A percentile compares a stretch with the other conserved stretches of the same genome.
Evolutionary conservation across 2,113 vertebrate genomes (phyloP).

Genomic region (Anser cygnoides): DNA sequence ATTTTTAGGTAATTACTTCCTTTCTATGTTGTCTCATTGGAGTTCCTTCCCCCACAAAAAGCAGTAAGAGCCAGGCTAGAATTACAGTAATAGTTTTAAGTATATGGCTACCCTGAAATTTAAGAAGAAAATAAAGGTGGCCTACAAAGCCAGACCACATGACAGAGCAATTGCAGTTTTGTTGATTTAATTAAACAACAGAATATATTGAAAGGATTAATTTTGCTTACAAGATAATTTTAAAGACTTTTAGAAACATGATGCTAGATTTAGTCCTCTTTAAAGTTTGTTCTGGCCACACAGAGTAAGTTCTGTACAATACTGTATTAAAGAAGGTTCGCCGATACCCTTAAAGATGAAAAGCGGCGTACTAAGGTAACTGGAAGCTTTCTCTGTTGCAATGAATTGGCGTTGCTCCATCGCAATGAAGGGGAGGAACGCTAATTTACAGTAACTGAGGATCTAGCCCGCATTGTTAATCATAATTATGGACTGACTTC

Average conservation of each 20-base stretch:
- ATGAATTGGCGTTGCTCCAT: background rate
- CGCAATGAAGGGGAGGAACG: background rate
- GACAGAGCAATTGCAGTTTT: background rate
- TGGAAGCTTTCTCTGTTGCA: background rate
- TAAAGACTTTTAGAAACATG: background rate
- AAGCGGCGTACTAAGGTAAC: background rate
- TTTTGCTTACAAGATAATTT: background rate
- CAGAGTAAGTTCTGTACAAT: background rate
- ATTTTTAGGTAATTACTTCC: conserved; percentile 10
- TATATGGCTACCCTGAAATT: background rate
- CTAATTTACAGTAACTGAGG: conserved; percentile 19
- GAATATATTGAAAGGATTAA: background rate
- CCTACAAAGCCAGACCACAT: background rate
- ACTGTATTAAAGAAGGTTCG: background rate
- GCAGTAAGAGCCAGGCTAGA: background rate
- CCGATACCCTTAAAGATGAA: background rate
- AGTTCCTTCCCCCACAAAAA: background rate
- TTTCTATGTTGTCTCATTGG: background rate
- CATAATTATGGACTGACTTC: conserved; percentile 45
- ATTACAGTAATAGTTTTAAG: background rate
- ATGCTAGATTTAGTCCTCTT: background rate
- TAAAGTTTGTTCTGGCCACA: background rate
- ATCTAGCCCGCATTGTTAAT: background rate
- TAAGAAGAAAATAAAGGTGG: conserved; percentile 10
- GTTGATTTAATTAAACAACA: background rate